Evolutionary conservation across 2,113 vertebrate species (phyloP), one percentile per base, ranked within the genome.

Genomic region (Picathartes gymnocephalus): DNA sequence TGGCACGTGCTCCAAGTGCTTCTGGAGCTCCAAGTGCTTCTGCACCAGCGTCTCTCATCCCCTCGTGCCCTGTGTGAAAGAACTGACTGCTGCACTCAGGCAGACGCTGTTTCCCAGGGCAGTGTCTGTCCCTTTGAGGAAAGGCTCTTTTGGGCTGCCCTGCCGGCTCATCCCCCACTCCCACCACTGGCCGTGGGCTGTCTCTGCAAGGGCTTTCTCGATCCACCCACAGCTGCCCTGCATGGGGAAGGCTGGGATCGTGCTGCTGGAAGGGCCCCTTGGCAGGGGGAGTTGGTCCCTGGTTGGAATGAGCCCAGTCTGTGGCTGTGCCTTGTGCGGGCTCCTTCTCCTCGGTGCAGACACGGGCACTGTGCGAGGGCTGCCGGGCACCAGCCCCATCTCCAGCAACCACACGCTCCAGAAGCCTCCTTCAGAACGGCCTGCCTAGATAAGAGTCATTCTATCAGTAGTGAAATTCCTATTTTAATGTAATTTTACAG

Each of bases 401-500:
- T 21, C 84, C 96, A 27, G 12, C 5, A 60, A 14, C 83, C 90
- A 9, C 13, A 10, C 0, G 30, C 86, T 80, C 73, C 95, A 86
- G 73, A 80, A 84, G 40, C 56, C 70, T 58, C 6, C 37, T 71
- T 35, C 81, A 53, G 83, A 45, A 91, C 16, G 15, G 51, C 71
- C 79, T 81, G 91, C 85, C 88, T 65, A 24, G 51, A 53, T 74
- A 72, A 66, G 66, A 92, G 92, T 86, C 86, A 21, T 81, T 86
- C 88, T 79, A 89, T 64, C 94, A 37, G 28, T 93, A 94, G 90
- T 89, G 93, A 93, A 92, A 91, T 94, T 96, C 91, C 90, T 95
- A 58, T 96, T 96, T 96, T 94, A 96, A 96, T 97, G 92, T 91
- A 80, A 88, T 97, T 96, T 97, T 95, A 80, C 86, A 96, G 92